Evolutionary conservation across 2,888 invertebrate genomes (phyloP).

Genomic region (Hydroisotoma schaefferi): DNA sequence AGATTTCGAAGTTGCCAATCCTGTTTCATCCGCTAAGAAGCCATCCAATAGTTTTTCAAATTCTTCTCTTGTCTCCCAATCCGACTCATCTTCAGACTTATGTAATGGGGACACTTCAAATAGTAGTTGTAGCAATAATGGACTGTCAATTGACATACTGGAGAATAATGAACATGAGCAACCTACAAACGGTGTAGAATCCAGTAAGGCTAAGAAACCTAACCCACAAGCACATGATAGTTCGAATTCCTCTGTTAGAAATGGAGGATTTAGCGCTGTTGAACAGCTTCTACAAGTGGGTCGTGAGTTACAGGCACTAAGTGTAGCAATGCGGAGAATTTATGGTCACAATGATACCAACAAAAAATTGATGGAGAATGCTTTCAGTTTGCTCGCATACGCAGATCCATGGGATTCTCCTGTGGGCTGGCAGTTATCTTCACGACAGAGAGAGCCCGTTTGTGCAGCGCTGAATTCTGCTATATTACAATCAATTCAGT

Average conservation of each 20-base stretch:
- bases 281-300: slow-evolving; percentile 94
- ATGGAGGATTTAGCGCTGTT: slow-evolving; percentile 60
- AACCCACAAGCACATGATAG: slow-evolving; percentile 6
- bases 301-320: slow-evolving; percentile 86
- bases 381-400: slow-evolving; percentile 95
- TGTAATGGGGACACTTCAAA: slow-evolving; percentile 37
- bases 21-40: slow-evolving; percentile 39
- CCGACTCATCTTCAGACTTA: slow-evolving; percentile 35
- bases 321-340: slow-evolving; percentile 75
- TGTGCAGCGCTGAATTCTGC: slow-evolving; percentile 96
- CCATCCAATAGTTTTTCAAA: slow-evolving; percentile 42
- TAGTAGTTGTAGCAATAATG: slow-evolving; percentile 31
- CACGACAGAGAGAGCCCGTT: slow-evolving; percentile 89
- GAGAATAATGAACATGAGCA: background rate
- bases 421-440: slow-evolving; percentile 91
- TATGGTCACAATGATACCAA: slow-evolving; percentile 75
- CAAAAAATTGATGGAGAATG: slow-evolving; percentile 83
- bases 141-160: background rate
- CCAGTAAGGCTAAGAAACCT: background rate
- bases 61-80: slow-evolving; percentile 37
- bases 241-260: slow-evolving; percentile 19
- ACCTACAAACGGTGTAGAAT: background rate
- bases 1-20: slow-evolving; percentile 44
- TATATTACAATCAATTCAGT: slow-evolving; percentile 88
- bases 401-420: slow-evolving; percentile 96